A percentile compares a stretch with the other conserved stretches of the same genome.
phyloP scores from a whole-genome alignment of 2,113 vertebrate genomes.

The Ploceus nigricollis region DNA sequence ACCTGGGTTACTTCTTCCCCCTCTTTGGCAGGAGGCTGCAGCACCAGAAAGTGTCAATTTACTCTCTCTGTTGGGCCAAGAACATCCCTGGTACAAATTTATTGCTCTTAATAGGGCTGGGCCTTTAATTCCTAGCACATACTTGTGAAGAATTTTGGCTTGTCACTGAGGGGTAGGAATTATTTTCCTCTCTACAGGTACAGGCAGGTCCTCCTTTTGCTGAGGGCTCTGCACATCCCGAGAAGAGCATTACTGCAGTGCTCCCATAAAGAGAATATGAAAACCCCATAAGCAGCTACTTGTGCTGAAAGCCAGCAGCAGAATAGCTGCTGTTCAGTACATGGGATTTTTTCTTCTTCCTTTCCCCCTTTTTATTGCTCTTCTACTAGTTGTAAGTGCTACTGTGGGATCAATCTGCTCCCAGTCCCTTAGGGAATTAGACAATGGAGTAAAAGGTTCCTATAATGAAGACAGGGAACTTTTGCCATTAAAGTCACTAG shows the following conservation, averaged over 20 bases:
- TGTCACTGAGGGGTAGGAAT: conserved; percentile 49
- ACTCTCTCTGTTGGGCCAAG: not conserved
- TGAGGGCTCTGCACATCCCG: not conserved
- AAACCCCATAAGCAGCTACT: conserved; percentile 21
- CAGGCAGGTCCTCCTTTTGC: conserved; percentile 51
- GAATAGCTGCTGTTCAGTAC: conserved; percentile 8
- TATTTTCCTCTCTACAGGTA: conserved; percentile 56
- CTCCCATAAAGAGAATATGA: not conserved
- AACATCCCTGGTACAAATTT: conserved; percentile 58
- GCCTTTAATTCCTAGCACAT: conserved; percentile 55
- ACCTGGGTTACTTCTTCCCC: conserved; percentile 20
- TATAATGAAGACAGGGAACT: not conserved
- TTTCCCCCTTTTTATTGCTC: not conserved
- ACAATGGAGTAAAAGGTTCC: not conserved
- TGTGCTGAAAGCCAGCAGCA: conserved; percentile 17
- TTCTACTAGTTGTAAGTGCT: conserved; percentile 28
- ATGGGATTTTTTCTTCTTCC: not conserved
- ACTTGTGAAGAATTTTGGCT: conserved; percentile 64
- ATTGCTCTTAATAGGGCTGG: conserved; percentile 60
- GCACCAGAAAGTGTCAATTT: conserved; percentile 42
- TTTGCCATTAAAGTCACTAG: not conserved
- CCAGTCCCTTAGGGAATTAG: not conserved
- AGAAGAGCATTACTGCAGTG: not conserved
- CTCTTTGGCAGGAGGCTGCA: conserved; percentile 18
- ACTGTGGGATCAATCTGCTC: conserved; percentile 10